These are phyloP conservation scores for Recurvirostra avosetta DNA, from an alignment of 2,113 vertebrate genomes.

Conservation along the genomic window DNA sequence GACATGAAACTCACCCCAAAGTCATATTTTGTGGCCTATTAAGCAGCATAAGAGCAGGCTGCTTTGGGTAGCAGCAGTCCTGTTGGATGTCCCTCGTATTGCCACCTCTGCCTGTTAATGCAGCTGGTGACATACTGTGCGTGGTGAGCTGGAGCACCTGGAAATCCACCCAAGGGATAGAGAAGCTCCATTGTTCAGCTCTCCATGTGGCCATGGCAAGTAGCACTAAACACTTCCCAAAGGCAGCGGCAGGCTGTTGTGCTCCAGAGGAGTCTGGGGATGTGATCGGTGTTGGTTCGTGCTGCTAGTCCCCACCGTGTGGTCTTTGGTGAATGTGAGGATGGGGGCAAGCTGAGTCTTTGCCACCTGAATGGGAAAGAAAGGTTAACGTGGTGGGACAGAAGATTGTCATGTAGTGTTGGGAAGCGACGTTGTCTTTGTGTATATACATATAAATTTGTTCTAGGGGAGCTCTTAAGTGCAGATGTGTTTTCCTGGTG, in stretches of 20 bases:
- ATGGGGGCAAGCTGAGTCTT: not conserved
- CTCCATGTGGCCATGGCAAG: fast-evolving
- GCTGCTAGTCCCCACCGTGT: not conserved
- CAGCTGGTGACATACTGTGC: fast-evolving
- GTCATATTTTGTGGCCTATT: not conserved
- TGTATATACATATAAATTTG: not conserved
- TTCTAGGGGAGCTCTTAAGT: not conserved
- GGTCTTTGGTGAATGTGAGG: not conserved
- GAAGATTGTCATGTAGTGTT: not conserved
- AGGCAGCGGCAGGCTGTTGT: not conserved
- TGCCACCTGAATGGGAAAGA: not conserved
- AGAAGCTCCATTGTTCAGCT: not conserved
- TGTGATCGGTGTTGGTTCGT: fast-evolving
- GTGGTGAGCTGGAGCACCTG: not conserved
- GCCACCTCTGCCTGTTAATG: not conserved
- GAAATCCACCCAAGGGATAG: fast-evolving
- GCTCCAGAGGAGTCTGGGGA: not conserved
- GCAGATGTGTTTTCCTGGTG: not conserved
- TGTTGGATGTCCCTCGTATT: not conserved
- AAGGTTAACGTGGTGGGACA: not conserved
- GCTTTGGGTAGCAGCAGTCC: not conserved
- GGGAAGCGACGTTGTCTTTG: fast-evolving
- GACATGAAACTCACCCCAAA: not conserved
- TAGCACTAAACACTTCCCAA: not conserved
- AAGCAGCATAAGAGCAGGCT: not conserved